Conservation (phyloP, 2,797 vertebrate species). For the Leucoraja ocellata region DNA sequence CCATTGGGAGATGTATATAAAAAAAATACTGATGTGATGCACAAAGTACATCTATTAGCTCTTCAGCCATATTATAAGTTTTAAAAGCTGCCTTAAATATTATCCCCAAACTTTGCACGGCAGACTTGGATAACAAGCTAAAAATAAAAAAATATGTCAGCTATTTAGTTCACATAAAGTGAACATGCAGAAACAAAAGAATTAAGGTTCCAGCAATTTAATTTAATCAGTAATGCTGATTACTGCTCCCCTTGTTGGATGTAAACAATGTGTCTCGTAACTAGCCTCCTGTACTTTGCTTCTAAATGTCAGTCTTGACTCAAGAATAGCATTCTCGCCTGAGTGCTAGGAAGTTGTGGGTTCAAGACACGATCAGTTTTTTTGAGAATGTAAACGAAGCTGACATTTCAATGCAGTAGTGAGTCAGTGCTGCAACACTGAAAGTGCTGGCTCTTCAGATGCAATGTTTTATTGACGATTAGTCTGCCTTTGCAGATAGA, state of each 20-base stretch:
- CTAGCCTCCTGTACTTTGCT: background rate
- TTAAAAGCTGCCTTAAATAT: background rate
- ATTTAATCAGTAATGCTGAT: background rate
- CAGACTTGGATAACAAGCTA: background rate
- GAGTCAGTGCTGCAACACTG: background rate
- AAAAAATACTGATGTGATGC: background rate
- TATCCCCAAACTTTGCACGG: background rate
- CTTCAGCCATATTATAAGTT: background rate
- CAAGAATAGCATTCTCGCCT: background rate
- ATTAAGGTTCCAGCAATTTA: background rate
- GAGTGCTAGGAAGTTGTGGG: background rate
- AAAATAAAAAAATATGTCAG: too few species aligned
- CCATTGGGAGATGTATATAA: background rate
- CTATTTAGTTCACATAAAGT: background rate
- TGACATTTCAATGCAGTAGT: constrained; percentile 16
- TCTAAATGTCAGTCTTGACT: background rate
- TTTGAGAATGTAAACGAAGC: background rate
- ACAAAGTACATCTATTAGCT: background rate
- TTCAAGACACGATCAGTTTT: background rate
- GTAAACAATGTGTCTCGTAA: background rate
- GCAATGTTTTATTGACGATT: background rate
- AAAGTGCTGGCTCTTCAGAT: background rate
- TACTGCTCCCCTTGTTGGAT: background rate
- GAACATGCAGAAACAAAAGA: background rate
- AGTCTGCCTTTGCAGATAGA: background rate